Evolutionary conservation across 2,888 invertebrate genomes (phyloP), one percentile per base, ranked within the genome.

Genomic region (Seira ritae): DNA sequence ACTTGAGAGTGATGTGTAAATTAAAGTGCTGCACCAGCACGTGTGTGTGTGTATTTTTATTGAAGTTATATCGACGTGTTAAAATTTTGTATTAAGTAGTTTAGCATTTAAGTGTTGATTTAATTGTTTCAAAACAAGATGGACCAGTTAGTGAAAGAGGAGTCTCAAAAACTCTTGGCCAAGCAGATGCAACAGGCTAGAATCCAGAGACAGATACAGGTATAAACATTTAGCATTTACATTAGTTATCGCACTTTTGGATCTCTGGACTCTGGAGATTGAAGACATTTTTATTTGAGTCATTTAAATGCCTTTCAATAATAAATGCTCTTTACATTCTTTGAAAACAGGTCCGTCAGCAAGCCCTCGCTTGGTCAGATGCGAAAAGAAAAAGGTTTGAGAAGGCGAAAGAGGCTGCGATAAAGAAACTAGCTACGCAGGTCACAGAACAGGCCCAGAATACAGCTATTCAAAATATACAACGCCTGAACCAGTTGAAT

Each of bases 281-380:
- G n/a, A n/a, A n/a, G n/a, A n/a, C n/a, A n/a, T n/a, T n/a, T n/a
- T n/a, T n/a, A n/a, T n/a, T n/a, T n/a, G n/a, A n/a, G n/a, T n/a
- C n/a, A n/a, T n/a, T n/a, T n/a, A n/a, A n/a, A n/a, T n/a, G n/a
- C n/a, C n/a, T n/a, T n/a, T n/a, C n/a, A n/a, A n/a, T n/a, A n/a
- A n/a, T n/a, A n/a, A n/a, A n/a, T n/a, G n/a, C n/a, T n/a, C n/a
- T 67, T 31, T 17, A 4, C 17, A 69, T 55, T 74, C 4, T 50
- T 24, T 23, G 60, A 0, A 22, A 12, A 8, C 46, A 86, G 86
- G 86, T 84, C 37, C 82, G 86, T 1, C 82, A 86, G 46, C 86
- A 86, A 23, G 71, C 86, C 1, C n/a, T 84, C 15, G 75, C 75
- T 12, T 86, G 86, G 86, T 80, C 84, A 6, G 82, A 83, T 6